A percentile compares a stretch with the other conserved stretches of the same genome.
These are phyloP conservation scores for Melipona quadrifasciata DNA, from an alignment of 1,140 invertebrate genomes.

Conservation along the genomic window DNA sequence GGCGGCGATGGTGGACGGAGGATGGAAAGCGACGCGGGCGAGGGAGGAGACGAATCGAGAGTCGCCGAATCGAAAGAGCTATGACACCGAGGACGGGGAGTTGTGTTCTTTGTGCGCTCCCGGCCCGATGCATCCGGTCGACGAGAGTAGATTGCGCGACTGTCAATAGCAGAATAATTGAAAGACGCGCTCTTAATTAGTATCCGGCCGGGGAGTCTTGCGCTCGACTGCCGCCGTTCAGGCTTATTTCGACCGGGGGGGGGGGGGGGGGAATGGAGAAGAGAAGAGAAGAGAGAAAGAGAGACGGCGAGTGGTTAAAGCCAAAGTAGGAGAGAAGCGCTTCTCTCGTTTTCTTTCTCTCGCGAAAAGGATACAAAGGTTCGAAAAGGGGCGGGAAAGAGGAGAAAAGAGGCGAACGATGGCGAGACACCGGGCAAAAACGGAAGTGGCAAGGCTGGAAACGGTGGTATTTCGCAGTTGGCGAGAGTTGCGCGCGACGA, in stretches of 20 bases:
- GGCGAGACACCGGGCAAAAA: not conserved
- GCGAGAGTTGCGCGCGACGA: constrained; percentile 27
- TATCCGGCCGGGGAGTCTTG: constrained; percentile 34
- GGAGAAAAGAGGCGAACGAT: too few species aligned
- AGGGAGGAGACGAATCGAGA: not conserved
- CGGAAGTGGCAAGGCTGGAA: not conserved
- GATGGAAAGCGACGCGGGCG: not conserved
- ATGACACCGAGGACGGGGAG: constrained; percentile 29
- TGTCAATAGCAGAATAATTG: constrained; percentile 72
- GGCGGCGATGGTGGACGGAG: too few species aligned
- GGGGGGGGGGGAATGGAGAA: not conserved
- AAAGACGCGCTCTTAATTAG: constrained; percentile 68
- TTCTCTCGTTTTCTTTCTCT: not conserved
- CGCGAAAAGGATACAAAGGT: constrained; percentile 12
- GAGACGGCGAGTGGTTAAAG: not conserved
- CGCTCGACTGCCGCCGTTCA: constrained; percentile 26
- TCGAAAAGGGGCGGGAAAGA: not conserved
- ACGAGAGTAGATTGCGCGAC: constrained; percentile 60
- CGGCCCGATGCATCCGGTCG: constrained; percentile 17
- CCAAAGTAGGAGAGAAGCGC: not conserved
- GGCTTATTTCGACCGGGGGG: constrained; percentile 44
- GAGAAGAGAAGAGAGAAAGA: not conserved
- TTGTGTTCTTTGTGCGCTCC: constrained; percentile 52
- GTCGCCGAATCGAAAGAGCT: constrained; percentile 13
- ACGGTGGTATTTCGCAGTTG: constrained; percentile 44